A percentile compares a stretch with the other conserved stretches of the same genome.
Evolutionary conservation across 2,797 vertebrate genomes (phyloP).

Genomic region (Lemur catta): DNA sequence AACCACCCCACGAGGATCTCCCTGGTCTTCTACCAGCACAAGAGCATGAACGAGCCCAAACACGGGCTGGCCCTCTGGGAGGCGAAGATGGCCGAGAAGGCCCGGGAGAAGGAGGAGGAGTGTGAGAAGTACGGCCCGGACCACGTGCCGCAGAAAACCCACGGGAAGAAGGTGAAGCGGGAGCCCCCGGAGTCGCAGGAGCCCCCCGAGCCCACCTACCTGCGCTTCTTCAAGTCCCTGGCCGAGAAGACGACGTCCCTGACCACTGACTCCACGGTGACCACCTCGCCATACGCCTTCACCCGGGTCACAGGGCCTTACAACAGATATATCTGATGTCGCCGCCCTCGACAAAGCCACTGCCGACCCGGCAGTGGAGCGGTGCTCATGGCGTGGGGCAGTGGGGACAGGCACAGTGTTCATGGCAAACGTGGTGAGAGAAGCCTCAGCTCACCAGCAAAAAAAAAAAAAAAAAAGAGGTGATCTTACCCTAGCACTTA

Average conservation of each 20-base stretch:
- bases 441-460: slow-evolving; percentile 82
- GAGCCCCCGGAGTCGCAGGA: slow-evolving; percentile 91
- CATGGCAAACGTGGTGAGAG: slow-evolving; percentile 57
- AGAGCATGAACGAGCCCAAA: slow-evolving; percentile 98
- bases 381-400: slow-evolving; percentile 47
- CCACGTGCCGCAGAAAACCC: slow-evolving; percentile 91
- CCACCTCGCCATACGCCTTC: slow-evolving; percentile 96
- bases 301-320: slow-evolving; percentile 99
- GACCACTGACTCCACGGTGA: slow-evolving; percentile 96
- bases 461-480: slow-evolving; percentile 18
- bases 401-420: slow-evolving; percentile 70
- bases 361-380: slow-evolving; percentile 50
- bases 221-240: slow-evolving; percentile 94
- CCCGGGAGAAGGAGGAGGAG: slow-evolving; percentile 96
- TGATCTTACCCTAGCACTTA: slow-evolving; percentile 79
- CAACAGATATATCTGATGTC: slow-evolving; percentile 90
- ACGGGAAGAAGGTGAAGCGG: slow-evolving; percentile 91
- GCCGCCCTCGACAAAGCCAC: slow-evolving; percentile 40
- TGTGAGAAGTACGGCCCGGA: slow-evolving; percentile 93
- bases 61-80: slow-evolving; percentile 97
- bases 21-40: slow-evolving; percentile 99
- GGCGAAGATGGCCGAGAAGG: slow-evolving; percentile 98
- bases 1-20: slow-evolving; percentile 96
- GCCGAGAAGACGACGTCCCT: slow-evolving; percentile 91
- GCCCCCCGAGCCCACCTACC: slow-evolving; percentile 88